Evolutionary conservation across 1,140 invertebrate genomes (phyloP), one percentile per base, ranked within the genome.

Genomic region (Ostrea denselamellosa): DNA sequence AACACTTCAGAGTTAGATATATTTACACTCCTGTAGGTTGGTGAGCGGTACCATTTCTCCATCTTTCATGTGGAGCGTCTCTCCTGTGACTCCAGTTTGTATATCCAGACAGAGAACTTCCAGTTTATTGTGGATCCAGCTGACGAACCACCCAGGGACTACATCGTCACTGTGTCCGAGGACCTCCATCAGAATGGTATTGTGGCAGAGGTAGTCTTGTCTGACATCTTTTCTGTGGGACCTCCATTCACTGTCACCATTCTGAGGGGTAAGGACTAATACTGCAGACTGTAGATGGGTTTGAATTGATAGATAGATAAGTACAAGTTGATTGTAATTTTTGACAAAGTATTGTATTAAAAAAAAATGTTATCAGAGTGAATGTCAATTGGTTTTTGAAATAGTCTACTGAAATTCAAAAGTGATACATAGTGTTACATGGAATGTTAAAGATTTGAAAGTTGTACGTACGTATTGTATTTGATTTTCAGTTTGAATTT

Each of bases 61-160:
- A 65, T 92, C 19, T 92, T 91, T 87, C 91, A 92, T 68, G 90
- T 86, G n/a, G 91, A 92, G 82, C 85, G 90, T 14, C 25, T 88
- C 19, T 81, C 71, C 9, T 92, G 92, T 86, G 81, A 85, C 22
- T 91, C 91, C 10, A 86, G 85, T 25, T 65, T 91, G 28, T 91
- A 86, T 53, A 83, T 92, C 28, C 87, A 92, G 77, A 90, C 90
- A 0, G 82, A 83, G 19, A 85, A 90, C 54, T 62, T 91, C 8
- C 62, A 89, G 51, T 92, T 92, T 56, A 85, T 90, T 19, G 86
- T 84, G 9, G 84, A 83, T n/a, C 77, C 87, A 17, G 22, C 25
- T 28, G 87, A 89, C n/a, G 87, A 88, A 14, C 86, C 87, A n/a
- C 87, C 91, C 0, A 62, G 86, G 17, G 91, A 92, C 65, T 91